phyloP scores from a whole-genome alignment of 2,888 invertebrate genomes.

The Pachycephus smyrnensis region DNA sequence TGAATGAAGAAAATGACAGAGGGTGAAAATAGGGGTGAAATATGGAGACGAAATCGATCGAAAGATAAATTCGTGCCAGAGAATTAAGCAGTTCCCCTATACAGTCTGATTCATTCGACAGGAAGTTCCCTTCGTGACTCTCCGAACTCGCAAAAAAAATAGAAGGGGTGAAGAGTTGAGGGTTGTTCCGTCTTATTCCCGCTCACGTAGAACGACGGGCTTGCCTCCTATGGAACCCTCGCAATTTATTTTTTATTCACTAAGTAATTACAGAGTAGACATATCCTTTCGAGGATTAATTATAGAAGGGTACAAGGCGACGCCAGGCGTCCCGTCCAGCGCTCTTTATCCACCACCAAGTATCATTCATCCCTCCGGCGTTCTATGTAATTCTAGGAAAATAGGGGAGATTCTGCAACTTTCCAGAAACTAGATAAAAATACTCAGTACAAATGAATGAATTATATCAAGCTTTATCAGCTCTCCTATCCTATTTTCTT shows the following conservation, averaged over 20 bases:
- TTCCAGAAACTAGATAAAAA: neutral
- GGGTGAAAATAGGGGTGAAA: neutral
- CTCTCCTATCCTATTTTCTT: neutral
- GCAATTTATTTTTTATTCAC: neutral
- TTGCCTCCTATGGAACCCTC: neutral
- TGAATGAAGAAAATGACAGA: neutral
- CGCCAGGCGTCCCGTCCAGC: neutral
- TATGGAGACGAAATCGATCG: constrained; percentile 1
- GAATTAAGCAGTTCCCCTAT: constrained; percentile 7
- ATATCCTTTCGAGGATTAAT: neutral
- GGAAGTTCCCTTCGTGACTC: neutral
- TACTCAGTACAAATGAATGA: neutral
- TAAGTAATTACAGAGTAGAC: neutral
- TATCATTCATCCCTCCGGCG: neutral
- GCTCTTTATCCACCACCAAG: neutral
- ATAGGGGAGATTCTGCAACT: neutral
- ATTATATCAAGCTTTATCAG: neutral
- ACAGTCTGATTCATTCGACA: neutral
- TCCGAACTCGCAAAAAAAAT: neutral
- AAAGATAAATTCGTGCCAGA: constrained; percentile 9
- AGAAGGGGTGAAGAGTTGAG: neutral
- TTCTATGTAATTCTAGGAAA: neutral
- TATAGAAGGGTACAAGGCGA: neutral
- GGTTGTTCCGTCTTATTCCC: neutral
- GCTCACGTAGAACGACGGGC: neutral